phyloP scores from a whole-genome alignment of 2,113 vertebrate genomes.

The Vidua macroura region DNA sequence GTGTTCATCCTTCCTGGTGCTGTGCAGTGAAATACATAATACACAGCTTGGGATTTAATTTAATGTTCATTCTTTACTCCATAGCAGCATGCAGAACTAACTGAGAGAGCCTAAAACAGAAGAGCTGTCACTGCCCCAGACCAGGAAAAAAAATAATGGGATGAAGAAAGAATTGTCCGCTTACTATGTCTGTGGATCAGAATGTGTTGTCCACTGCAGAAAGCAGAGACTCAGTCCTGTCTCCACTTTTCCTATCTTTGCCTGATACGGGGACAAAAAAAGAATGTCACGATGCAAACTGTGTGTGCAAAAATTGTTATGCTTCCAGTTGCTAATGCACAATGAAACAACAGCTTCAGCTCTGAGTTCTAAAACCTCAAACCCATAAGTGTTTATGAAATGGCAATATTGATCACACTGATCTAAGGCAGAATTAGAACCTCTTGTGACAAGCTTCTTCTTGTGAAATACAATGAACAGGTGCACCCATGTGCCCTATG shows the following conservation, averaged over 20 bases:
- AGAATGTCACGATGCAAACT: background rate
- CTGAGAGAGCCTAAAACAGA: background rate
- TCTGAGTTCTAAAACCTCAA: fast-evolving
- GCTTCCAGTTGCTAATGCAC: background rate
- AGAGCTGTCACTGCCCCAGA: background rate
- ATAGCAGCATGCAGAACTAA: background rate
- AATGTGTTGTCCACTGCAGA: background rate
- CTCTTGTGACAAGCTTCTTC: background rate
- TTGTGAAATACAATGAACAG: background rate
- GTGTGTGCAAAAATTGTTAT: background rate
- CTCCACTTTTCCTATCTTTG: background rate
- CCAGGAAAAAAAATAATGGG: background rate
- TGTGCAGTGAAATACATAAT: background rate
- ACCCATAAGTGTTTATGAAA: background rate
- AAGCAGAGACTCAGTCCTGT: background rate
- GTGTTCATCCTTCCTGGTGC: background rate
- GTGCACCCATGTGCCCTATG: background rate
- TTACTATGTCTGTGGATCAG: background rate
- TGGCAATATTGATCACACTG: background rate
- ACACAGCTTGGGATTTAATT: background rate
- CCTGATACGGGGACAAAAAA: background rate
- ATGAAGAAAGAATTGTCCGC: background rate
- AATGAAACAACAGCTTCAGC: background rate
- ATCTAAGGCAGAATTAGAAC: background rate
- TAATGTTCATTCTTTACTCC: background rate